A percentile compares a stretch with the other conserved stretches of the same genome.
Evolutionary conservation across 2,113 vertebrate species (phyloP).

Genomic region (Rhynchomys soricoides): DNA sequence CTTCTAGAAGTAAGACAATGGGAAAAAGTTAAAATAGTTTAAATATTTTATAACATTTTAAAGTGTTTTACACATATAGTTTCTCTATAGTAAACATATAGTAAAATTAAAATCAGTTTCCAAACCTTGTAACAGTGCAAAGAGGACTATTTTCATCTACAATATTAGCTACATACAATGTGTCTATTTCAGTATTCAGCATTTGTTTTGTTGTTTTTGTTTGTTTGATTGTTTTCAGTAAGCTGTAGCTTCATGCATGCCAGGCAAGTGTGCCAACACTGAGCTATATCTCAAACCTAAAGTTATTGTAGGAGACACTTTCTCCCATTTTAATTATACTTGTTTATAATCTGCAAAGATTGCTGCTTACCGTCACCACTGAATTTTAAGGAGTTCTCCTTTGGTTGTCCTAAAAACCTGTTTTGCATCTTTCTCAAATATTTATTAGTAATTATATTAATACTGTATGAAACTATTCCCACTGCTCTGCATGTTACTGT

Average conservation of each 20-base stretch:
- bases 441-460: conserved; percentile 30
- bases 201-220: not conserved
- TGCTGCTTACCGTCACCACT: not conserved
- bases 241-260: not conserved
- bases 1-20: not conserved
- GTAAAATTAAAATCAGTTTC: conserved; percentile 28
- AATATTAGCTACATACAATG: not conserved
- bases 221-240: not conserved
- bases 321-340: not conserved
- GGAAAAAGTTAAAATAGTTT: not conserved
- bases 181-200: not conserved
- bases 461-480: not conserved
- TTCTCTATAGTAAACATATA: not conserved
- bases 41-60: not conserved
- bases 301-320: not conserved
- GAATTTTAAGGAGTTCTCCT: not conserved
- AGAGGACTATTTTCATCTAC: not conserved
- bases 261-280: not conserved
- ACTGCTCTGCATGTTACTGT: conserved; percentile 33
- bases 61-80: not conserved
- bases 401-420: not conserved
- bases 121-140: not conserved
- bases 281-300: not conserved
- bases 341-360: not conserved
- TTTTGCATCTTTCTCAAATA: not conserved